Base-by-base conservation (phyloP, 2,888 invertebrate species). In the Acheta domesticus region DNA sequence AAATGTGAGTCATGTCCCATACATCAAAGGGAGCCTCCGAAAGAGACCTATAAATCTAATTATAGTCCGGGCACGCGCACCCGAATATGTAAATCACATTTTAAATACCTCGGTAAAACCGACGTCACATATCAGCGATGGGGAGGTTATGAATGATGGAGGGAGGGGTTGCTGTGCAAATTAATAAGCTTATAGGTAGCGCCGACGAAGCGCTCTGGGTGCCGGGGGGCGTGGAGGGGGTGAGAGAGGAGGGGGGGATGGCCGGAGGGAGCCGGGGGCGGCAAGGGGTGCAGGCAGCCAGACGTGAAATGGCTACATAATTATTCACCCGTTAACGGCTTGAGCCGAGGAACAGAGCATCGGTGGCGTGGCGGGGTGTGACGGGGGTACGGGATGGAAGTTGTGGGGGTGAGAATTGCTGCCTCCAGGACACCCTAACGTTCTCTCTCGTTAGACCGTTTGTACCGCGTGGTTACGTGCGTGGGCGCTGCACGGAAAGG, bases 251-350 rank as follows among this genome's bases (percentile, higher is more conserved):
- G 62, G 8, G 62, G 62, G n/a, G 62, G n/a, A n/a, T n/a, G 62
- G 62, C 14, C 14, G n/a, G n/a, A 62, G 62, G 62, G 62, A 62
- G 62, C 4, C 16, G 62, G 8, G 62, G 4, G 16, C 11, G 16
- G 62, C 62, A 62, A 8, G 62, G 62, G 62, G 14, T n/a, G 62
- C 14, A 62, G 11, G 62, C 62, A 62, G n/a, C 62, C 62, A 62
- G 62, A 62, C 62, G 62, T 62, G 62, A 62, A 62, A 62, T 62
- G 62, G 16, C 62, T 62, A 62, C 62, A 62, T 62, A 62, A 62
- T 62, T 62, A 62, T 62, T 62, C 62, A 62, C 62, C 62, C 62
- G 62, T 62, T 62, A 62, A 62, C 62, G 62, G 62, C 62, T 62
- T n/a, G n/a, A 19, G 62, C 62, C 14, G n/a, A 14, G 62, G 62